Conservation (phyloP, 2,888 invertebrate species). For the Melanostoma mellinum region DNA sequence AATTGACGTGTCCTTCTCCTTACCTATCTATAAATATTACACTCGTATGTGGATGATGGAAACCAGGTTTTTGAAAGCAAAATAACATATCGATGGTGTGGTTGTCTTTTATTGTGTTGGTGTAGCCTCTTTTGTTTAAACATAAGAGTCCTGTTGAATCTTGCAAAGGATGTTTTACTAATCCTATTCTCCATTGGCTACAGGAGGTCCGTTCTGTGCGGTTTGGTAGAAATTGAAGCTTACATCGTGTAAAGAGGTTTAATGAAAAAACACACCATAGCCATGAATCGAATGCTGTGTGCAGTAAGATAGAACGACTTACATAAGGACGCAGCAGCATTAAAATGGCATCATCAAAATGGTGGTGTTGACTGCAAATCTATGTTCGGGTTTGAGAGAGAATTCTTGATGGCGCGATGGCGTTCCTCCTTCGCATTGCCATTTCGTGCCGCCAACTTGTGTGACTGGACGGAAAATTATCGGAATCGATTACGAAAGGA, state of each 20-base stretch:
- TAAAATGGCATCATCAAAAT: constrained; percentile 28
- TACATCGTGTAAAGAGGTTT: constrained; percentile 56
- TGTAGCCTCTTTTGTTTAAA: constrained; percentile 2
- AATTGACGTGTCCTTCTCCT: constrained; percentile 43
- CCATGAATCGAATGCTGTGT: constrained; percentile 23
- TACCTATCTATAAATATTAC: constrained; percentile 19
- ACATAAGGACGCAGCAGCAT: constrained; percentile 26
- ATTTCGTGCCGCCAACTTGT: constrained; percentile 23
- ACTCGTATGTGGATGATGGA: constrained; percentile 11
- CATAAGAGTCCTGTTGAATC: background rate
- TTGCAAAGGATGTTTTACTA: background rate
- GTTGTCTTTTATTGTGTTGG: constrained; percentile 35
- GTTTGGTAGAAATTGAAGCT: constrained; percentile 59
- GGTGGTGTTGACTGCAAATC: constrained; percentile 42
- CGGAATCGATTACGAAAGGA: constrained; percentile 63
- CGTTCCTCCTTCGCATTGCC: background rate
- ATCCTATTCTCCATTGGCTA: constrained; percentile 21
- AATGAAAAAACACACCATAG: constrained; percentile 24
- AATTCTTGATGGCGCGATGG: background rate
- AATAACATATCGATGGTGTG: constrained; percentile 63
- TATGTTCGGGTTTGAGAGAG: constrained; percentile 18
- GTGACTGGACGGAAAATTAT: constrained; percentile 69
- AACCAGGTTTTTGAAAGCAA: constrained; percentile 29
- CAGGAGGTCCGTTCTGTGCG: constrained; percentile 34
- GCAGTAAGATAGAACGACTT: constrained; percentile 25